Evolutionary conservation across 2,797 vertebrate species (phyloP).

Genomic region (Pteropus rufus): DNA sequence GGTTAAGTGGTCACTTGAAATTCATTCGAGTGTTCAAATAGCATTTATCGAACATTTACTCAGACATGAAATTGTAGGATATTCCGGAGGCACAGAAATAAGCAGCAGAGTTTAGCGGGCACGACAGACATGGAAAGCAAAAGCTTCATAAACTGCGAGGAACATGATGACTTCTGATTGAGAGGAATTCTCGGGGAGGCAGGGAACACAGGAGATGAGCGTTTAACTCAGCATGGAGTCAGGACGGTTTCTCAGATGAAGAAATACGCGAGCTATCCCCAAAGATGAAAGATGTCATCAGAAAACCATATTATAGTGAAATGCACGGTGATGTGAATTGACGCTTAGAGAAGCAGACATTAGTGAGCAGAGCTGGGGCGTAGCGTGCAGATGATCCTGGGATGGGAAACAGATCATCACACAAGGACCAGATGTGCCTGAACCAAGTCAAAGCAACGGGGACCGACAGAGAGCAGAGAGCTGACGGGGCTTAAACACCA

Average conservation of each 20-base stretch:
- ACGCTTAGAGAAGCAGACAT: too few relatives aligned
- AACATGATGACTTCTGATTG: neutral
- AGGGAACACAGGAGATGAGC: neutral
- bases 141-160: neutral
- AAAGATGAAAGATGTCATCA: neutral
- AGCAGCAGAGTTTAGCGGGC: neutral
- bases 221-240: neutral
- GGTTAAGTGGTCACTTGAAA: slow-evolving; percentile 3
- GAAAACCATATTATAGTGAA: neutral
- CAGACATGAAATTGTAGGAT: neutral
- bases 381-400: rapidly evolving
- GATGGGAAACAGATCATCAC: neutral
- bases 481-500: too few relatives aligned
- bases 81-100: neutral
- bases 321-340: too few relatives aligned
- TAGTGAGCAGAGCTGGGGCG: neutral
- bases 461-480: too few relatives aligned
- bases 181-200: neutral
- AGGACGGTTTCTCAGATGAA: neutral
- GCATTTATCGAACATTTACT: neutral
- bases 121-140: neutral
- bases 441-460: too few relatives aligned
- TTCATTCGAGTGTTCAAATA: neutral
- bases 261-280: neutral
- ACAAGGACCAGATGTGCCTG: neutral